Evolutionary conservation across 2,113 vertebrate species (phyloP).

Genomic region (Anser brachyrhynchus): DNA sequence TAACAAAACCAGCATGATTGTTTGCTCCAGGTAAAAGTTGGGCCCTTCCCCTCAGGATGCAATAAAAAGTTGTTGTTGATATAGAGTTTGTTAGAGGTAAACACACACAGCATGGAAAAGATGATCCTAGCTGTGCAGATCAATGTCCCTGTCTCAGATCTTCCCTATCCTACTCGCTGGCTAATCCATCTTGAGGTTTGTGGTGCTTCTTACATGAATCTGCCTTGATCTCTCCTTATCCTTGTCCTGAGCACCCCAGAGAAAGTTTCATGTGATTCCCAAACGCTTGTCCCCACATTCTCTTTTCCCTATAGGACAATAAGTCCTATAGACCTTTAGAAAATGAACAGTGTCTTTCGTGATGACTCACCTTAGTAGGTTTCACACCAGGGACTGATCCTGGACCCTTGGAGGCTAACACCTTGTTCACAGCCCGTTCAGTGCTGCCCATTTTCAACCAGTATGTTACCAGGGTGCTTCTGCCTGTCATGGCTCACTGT

Average conservation of each 20-base stretch:
- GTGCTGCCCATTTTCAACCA: not conserved
- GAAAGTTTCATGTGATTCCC: not conserved
- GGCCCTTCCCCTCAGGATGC: not conserved
- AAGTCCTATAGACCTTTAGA: not conserved
- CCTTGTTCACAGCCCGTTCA: not conserved
- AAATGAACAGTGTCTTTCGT: not conserved
- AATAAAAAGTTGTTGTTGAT: not conserved
- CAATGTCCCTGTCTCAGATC: rapidly evolving
- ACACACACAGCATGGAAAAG: not conserved
- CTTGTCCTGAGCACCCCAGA: not conserved
- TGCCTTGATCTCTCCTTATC: not conserved
- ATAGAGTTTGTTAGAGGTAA: not conserved
- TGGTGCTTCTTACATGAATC: not conserved
- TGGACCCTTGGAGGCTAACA: not conserved
- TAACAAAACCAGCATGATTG: not conserved
- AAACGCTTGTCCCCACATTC: not conserved
- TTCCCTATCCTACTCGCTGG: not conserved
- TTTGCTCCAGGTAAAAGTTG: not conserved
- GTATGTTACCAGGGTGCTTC: not conserved
- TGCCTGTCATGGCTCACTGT: not conserved
- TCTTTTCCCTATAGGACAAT: not conserved
- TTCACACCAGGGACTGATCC: not conserved
- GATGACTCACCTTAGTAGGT: not conserved
- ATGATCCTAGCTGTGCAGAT: not conserved
- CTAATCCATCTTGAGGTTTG: not conserved